A percentile compares a stretch with the other conserved stretches of the same genome.
Evolutionary conservation across 2,888 invertebrate genomes (phyloP).

Genomic region (Melanargia galathea): DNA sequence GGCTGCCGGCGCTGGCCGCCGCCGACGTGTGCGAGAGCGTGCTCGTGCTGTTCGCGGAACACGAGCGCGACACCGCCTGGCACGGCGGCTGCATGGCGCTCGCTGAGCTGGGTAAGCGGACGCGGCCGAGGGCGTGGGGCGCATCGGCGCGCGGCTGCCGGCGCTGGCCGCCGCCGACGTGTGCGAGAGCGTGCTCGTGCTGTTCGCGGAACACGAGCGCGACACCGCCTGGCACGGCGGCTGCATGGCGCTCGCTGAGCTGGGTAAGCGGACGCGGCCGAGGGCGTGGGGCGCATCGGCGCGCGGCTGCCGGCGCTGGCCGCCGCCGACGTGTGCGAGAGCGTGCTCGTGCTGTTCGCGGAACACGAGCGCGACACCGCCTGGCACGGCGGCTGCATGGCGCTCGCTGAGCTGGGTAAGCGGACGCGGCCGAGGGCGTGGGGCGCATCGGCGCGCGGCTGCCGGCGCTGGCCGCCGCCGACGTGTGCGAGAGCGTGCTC

Average conservation of each 20-base stretch:
- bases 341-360: conserved; percentile 85
- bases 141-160: conserved; percentile 94
- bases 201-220: conserved; percentile 86
- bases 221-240: conserved; percentile 98
- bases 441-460: conserved; percentile 95
- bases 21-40: conserved; percentile 97
- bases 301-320: conserved; percentile 92
- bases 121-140: conserved; percentile 97
- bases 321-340: conserved; percentile 95
- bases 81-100: conserved; percentile 97
- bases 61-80: conserved; percentile 94
- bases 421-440: conserved; percentile 97
- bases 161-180: conserved; percentile 95
- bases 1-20: conserved; percentile 92
- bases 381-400: conserved; percentile 98
- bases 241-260: conserved; percentile 87
- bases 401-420: conserved; percentile 70
- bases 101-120: conserved; percentile 91
- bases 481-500: conserved; percentile 94
- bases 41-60: conserved; percentile 80
- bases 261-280: conserved; percentile 87
- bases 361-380: conserved; percentile 90
- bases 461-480: conserved; percentile 93
- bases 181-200: conserved; percentile 89
- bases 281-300: conserved; percentile 96